Evolutionary conservation across 2,113 vertebrate genomes (phyloP).

Genomic region (Pseudolaguvia tuberculata): DNA sequence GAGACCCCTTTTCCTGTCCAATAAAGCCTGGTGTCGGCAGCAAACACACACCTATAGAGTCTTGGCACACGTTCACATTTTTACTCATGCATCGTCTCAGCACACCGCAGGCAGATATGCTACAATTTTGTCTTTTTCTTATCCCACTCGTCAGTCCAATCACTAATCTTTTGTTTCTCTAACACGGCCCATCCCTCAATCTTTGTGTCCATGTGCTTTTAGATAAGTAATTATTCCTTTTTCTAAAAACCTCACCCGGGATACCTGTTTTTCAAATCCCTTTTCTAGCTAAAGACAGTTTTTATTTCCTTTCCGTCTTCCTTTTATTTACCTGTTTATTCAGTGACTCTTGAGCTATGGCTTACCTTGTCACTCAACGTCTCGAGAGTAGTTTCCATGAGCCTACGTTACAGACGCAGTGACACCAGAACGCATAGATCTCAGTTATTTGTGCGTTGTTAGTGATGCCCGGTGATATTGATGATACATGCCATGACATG

Average conservation of each 20-base stretch:
- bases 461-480: conserved; percentile 46
- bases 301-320: not conserved
- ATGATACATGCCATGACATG: conserved; percentile 34
- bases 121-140: conserved; percentile 4
- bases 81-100: conserved; percentile 9
- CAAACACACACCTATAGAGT: conserved; percentile 26
- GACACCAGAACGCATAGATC: conserved; percentile 49
- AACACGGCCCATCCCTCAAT: conserved; percentile 23
- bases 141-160: conserved; percentile 29
- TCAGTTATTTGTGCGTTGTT: conserved; percentile 33
- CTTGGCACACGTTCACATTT: not conserved
- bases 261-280: conserved; percentile 27
- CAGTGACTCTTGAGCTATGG: conserved; percentile 22
- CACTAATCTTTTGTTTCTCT: conserved; percentile 44
- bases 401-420: conserved; percentile 52
- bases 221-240: conserved; percentile 1
- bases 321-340: not conserved
- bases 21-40: conserved; percentile 35
- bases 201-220: not conserved
- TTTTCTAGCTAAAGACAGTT: conserved; percentile 28
- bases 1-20: conserved; percentile 31
- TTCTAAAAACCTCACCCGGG: conserved; percentile 22
- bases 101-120: conserved; percentile 19
- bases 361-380: conserved; percentile 34
- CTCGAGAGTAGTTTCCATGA: conserved; percentile 11